These are phyloP conservation scores for Archivesica marissinica DNA, from an alignment of 1,140 invertebrate species.

Conservation along the genomic window DNA sequence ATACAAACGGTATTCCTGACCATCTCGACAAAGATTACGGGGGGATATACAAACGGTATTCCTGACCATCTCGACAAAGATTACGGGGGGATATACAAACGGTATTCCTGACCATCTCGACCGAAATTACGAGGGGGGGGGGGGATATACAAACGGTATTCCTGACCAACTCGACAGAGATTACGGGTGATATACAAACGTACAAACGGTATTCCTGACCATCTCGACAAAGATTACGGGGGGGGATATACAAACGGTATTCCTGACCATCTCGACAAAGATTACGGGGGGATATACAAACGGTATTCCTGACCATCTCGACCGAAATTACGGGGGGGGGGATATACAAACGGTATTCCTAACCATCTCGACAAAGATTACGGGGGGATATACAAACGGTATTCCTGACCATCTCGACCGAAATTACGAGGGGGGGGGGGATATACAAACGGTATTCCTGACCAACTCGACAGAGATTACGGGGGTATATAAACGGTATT, in stretches of 20 bases:
- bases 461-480: slow-evolving; percentile 70
- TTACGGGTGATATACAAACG: slow-evolving; percentile 70
- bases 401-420: slow-evolving; percentile 73
- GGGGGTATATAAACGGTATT: slow-evolving; percentile 80
- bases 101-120: slow-evolving; percentile 75
- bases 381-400: slow-evolving; percentile 77
- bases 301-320: slow-evolving; percentile 69
- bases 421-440: slow-evolving; percentile 76
- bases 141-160: slow-evolving; percentile 73
- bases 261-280: slow-evolving; percentile 56
- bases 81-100: slow-evolving; percentile 70
- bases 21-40: slow-evolving; percentile 67
- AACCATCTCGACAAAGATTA: slow-evolving; percentile 75
- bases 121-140: slow-evolving; percentile 77
- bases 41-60: slow-evolving; percentile 76
- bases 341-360: slow-evolving; percentile 79
- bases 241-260: slow-evolving; percentile 74
- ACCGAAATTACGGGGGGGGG: slow-evolving; percentile 74
- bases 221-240: slow-evolving; percentile 78
- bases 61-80: slow-evolving; percentile 71
- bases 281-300: slow-evolving; percentile 73
- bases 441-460: slow-evolving; percentile 79
- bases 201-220: slow-evolving; percentile 73
- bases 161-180: slow-evolving; percentile 61
- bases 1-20: slow-evolving; percentile 76